Percentiles rank a stretch among this genome's conserved stretches.
phyloP scores from a whole-genome alignment of 2,888 invertebrate genomes.

The Mycalesis mineus region DNA sequence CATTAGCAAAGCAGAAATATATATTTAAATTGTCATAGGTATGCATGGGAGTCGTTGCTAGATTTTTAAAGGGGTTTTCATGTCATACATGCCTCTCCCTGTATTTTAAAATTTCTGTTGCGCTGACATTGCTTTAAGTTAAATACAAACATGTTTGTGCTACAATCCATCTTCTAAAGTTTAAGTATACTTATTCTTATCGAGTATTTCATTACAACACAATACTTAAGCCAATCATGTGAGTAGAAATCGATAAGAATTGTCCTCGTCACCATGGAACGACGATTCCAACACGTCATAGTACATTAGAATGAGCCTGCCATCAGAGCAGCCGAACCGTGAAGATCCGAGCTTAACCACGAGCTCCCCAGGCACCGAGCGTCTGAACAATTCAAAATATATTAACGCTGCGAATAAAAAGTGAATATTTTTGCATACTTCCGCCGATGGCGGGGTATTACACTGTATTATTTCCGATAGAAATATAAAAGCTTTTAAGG shows the following conservation, averaged over 20 bases:
- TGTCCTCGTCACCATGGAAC: conserved; percentile 5
- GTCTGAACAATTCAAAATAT: conserved; percentile 53
- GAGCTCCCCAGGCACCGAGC: conserved; percentile 38
- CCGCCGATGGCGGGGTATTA: conserved; percentile 54
- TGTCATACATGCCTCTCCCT: too few species aligned
- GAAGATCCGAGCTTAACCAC: conserved; percentile 63
- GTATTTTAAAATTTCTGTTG: too few species aligned
- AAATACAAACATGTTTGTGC: too few species aligned
- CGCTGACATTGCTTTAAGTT: too few species aligned
- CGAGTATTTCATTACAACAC: too few species aligned
- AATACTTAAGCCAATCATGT: background rate
- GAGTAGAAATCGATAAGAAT: conserved; percentile 6
- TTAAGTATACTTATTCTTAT: too few species aligned
- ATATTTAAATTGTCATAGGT: too few species aligned
- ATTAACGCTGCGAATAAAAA: conserved; percentile 66
- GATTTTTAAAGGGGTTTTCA: too few species aligned
- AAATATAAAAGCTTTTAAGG: conserved; percentile 75
- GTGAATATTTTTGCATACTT: conserved; percentile 72
- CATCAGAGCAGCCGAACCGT: conserved; percentile 50
- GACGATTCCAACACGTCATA: conserved; percentile 42
- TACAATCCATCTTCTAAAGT: too few species aligned
- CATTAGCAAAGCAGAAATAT: too few species aligned
- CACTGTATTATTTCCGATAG: conserved; percentile 69
- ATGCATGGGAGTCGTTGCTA: too few species aligned
- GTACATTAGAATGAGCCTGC: conserved; percentile 53